Evolutionary conservation across 2,113 vertebrate species (phyloP), one percentile per base, ranked within the genome.

Genomic region (Ursus arctos): DNA sequence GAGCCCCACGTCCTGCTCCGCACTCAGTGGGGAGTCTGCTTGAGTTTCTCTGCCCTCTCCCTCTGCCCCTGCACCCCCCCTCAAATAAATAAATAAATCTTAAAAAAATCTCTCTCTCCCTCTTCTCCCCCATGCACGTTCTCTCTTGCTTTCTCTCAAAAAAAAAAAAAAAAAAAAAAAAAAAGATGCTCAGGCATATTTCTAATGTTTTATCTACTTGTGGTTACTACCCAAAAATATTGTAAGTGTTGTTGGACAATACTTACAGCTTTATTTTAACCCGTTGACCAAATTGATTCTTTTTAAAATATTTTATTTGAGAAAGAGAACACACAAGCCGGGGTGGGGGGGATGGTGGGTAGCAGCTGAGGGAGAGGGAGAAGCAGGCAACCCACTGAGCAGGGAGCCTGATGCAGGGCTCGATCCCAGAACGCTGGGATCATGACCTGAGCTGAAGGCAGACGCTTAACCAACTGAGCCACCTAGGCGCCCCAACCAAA

Each of bases 121-220:
- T 69, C 33, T 2, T 3, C 33, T 33, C 65, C 16, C 1, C 65
- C 0, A n/a, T 63, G 59, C 16, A 18, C 33, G 8, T 69, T 69
- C 33, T n/a, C 65, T 69, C 65, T 69, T 18, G 6, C 7, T 67
- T 31, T 8, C 33, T 69, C 16, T 69, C 15, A 0, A 8, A 69
- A 69, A n/a, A n/a, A 8, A 67, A 67, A 28, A 63, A 33, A 13
- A 53, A 36, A 36, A 36, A 69, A 69, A 67, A 67, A 67, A 28
- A 63, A 33, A 13, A 53, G 15, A 53, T 51, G 9, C 22, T 28
- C 36, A 86, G 33, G 36, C 51, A 49, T 49, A 59, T 88, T 74
- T 82, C 53, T 79, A 10, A 91, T 89, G 21, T 92, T 93, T 93
- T 61, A 88, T 85, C 74, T 77, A 88, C 26, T 86, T 65, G 21